phyloP scores from a whole-genome alignment of 2,113 vertebrate genomes.

The Carlito syrichta region DNA sequence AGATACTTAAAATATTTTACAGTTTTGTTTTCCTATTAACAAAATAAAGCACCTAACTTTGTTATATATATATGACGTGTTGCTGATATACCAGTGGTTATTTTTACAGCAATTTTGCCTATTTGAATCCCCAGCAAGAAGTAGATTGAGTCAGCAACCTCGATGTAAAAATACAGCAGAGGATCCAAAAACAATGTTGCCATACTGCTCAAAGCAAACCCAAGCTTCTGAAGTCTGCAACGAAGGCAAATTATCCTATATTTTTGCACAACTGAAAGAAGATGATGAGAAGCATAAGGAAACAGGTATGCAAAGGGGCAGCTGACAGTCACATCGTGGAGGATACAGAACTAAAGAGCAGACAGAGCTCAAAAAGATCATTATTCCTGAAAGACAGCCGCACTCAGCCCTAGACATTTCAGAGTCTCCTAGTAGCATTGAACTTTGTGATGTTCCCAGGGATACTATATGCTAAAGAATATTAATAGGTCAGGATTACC shows the following conservation, averaged over 20 bases:
- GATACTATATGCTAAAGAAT: not conserved
- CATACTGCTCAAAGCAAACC: not conserved
- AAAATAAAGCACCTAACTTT: not conserved
- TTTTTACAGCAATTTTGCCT: not conserved
- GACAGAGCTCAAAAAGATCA: not conserved
- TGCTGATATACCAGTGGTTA: not conserved
- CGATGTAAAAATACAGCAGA: not conserved
- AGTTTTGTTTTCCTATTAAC: not conserved
- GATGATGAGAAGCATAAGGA: not conserved
- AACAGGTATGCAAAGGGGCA: not conserved
- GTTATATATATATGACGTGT: rapidly evolving
- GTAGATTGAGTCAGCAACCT: not conserved
- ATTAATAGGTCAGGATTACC: not conserved
- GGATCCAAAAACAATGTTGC: not conserved
- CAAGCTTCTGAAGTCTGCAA: not conserved
- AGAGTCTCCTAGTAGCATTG: not conserved
- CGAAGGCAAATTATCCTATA: not conserved
- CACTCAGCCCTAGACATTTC: not conserved
- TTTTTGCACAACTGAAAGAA: not conserved
- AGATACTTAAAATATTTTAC: not conserved
- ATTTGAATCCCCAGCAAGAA: not conserved
- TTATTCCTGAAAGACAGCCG: not conserved
- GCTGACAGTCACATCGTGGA: not conserved
- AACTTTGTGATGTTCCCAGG: constrained; percentile 27
- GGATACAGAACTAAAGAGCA: not conserved